These are phyloP conservation scores for Callaeas wilsoni DNA, from an alignment of 2,113 vertebrate species.

Conservation along the genomic window DNA sequence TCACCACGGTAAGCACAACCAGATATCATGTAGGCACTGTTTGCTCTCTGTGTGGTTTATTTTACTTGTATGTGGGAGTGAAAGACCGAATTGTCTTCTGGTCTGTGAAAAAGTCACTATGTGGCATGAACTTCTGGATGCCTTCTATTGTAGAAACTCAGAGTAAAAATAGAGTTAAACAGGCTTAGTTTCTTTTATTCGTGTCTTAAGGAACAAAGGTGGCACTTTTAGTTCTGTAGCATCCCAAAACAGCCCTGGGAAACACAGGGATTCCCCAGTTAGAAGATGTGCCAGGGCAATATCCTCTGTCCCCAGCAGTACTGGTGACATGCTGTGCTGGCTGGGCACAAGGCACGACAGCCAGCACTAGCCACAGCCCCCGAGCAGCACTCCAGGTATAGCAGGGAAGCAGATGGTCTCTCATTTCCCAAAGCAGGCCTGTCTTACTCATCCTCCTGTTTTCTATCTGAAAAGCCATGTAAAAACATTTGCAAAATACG, in stretches of 20 bases:
- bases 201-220: background rate
- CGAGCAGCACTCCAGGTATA: background rate
- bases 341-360: background rate
- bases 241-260: background rate
- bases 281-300: background rate
- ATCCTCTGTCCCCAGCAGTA: background rate
- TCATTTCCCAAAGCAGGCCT: background rate
- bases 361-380: background rate
- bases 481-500: background rate
- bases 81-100: background rate
- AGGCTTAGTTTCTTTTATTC: background rate
- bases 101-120: background rate
- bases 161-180: background rate
- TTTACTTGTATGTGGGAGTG: background rate
- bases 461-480: background rate
- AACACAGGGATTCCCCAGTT: background rate
- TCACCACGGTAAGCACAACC: constrained; percentile 57
- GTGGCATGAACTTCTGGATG: background rate
- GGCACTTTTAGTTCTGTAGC: background rate
- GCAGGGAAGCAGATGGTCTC: background rate
- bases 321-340: background rate
- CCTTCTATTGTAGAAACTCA: background rate
- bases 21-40: background rate
- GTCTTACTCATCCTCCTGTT: background rate
- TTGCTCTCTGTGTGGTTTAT: background rate